These are phyloP conservation scores for Drosophila mettleri DNA, from an alignment of 2,888 invertebrate genomes.

Conservation along the genomic window DNA sequence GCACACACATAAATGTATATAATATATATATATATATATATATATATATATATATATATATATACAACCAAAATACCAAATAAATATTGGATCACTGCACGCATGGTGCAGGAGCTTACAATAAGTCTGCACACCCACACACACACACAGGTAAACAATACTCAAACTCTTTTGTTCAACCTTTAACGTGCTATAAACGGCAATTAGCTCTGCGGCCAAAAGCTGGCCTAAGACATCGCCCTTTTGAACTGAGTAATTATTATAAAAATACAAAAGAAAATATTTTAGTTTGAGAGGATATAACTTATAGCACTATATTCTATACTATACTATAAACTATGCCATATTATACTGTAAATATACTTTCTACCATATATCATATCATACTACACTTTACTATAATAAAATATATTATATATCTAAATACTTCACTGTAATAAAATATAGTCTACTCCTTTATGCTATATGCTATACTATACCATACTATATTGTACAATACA, in stretches of 20 bases:
- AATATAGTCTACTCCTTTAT: too few relatives aligned
- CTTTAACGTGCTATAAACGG: neutral
- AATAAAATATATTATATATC: too few relatives aligned
- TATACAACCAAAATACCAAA: conserved; percentile 18
- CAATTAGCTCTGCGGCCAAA: neutral
- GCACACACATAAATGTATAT: conserved; percentile 10
- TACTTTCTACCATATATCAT: too few relatives aligned
- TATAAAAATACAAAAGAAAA: neutral
- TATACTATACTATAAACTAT: neutral
- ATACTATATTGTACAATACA: too few relatives aligned
- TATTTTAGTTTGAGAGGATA: neutral
- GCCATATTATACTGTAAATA: neutral
- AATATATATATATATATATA: neutral
- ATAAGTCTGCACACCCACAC: conserved; percentile 3
- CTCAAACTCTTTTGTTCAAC: conserved; percentile 11
- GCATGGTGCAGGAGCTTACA: conserved; percentile 24
- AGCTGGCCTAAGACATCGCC: neutral
- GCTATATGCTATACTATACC: too few relatives aligned
- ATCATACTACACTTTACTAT: too few relatives aligned
- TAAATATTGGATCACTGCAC: conserved; percentile 51
- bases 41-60: neutral
- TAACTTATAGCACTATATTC: neutral
- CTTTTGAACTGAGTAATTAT: too few relatives aligned
- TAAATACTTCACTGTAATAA: too few relatives aligned
- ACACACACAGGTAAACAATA: conserved; percentile 19